Evolutionary conservation across 2,888 invertebrate species (phyloP).

Genomic region (Phaedon cochleariae): DNA sequence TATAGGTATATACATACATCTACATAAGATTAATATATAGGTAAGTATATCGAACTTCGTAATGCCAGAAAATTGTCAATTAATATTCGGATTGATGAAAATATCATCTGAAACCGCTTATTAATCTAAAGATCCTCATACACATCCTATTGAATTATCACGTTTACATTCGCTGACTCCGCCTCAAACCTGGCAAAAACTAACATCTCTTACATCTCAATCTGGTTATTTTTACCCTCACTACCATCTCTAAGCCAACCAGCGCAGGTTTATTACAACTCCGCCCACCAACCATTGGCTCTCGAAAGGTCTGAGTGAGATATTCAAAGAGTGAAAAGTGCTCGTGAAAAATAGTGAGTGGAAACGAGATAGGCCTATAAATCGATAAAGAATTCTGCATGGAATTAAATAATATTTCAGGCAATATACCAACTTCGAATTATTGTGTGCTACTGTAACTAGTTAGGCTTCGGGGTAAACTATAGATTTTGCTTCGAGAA

Average conservation of each 20-base stretch:
- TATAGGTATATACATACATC: too few relatives aligned
- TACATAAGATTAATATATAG: too few relatives aligned
- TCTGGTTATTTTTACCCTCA: slow-evolving; percentile 54
- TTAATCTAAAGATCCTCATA: slow-evolving; percentile 56
- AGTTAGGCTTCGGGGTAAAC: not conserved
- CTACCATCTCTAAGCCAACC: slow-evolving; percentile 48
- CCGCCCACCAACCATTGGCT: slow-evolving; percentile 57
- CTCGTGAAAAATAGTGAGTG: slow-evolving; percentile 13
- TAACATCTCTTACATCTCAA: slow-evolving; percentile 64
- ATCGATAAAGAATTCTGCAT: slow-evolving; percentile 16
- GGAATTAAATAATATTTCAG: not conserved
- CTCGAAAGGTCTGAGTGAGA: slow-evolving; percentile 54
- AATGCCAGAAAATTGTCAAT: slow-evolving; percentile 42
- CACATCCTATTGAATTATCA: slow-evolving; percentile 58
- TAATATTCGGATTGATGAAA: slow-evolving; percentile 56
- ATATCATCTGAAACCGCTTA: slow-evolving; percentile 58
- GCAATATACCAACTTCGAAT: not conserved
- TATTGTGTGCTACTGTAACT: not conserved
- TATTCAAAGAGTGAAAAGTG: slow-evolving; percentile 34
- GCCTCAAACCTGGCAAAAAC: slow-evolving; percentile 58
- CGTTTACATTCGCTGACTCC: slow-evolving; percentile 54
- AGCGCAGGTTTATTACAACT: slow-evolving; percentile 45
- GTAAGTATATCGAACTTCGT: too few relatives aligned
- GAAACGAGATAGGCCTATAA: slow-evolving; percentile 16
- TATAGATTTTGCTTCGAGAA: too few relatives aligned